Base-by-base conservation (phyloP, 2,797 vertebrate genomes). In the Cygnus olor region DNA sequence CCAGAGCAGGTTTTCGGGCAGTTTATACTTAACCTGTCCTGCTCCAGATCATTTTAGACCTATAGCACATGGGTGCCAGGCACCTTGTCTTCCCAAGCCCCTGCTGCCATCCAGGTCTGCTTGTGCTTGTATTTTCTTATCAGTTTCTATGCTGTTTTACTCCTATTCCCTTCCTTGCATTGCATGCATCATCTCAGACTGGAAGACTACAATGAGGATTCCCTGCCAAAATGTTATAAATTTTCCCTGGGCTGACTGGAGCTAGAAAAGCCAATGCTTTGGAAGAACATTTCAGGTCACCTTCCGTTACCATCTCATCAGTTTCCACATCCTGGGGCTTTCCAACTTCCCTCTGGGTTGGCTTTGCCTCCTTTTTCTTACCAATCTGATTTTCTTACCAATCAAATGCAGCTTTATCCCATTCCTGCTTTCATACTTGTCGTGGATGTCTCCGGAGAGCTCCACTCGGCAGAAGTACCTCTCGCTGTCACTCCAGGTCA, bases 381-480 rank as follows among this genome's bases (percentile, higher is more conserved):
- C 21, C 47, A 49, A 24, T 49, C 22, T 24, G 7, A 4, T 49
- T 49, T 49, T 25, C 47, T 49, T 49, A 99, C 99, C 99, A 28
- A 98, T 98, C 68, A 99, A 97, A 28, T 98, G 97, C 42, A 99
- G 98, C 34, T 98, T 97, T 60, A 99, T 98, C 13, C 99, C 99
- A 54, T 98, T 98, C 96, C 98, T 98, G 96, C 99, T 99, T 96
- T 99, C 99, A 1, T 98, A 99, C 97, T 98, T 98, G 94, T 98
- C 87, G 2, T 98, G 98, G 15, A 97, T 63, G 9, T 98, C 98
- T 4, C 98, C 98, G 0, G 98, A 97, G 30, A 99, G 89, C 97
- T 99, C 99, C 14, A 99, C 98, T 0, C 98, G 88, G 95, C 99
- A 99, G 98, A 98, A 99, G 91, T 99, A 99, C 88, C 98, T 98